Base-by-base conservation (phyloP, 1,140 invertebrate species). In the Eumaeus atala region DNA sequence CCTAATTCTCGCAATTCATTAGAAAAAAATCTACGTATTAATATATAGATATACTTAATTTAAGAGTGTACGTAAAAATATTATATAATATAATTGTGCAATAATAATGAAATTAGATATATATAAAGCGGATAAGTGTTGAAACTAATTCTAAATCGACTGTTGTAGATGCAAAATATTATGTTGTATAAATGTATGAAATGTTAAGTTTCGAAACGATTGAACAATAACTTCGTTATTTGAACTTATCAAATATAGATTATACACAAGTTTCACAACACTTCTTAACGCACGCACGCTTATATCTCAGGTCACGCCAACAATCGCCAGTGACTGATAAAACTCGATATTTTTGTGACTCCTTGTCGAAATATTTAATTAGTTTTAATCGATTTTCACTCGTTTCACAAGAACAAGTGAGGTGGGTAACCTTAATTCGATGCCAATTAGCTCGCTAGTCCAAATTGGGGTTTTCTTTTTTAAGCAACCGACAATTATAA, bases 381-480 rank as follows among this genome's bases (percentile, higher is more conserved):
- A 9, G 12, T 17, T 44, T 14, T 9, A 44, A 16, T 17, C 12
- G 17, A 44, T 44, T 44, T 16, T 44, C 14, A 44, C 8, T 8
- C 40, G 40, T 44, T 44, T 44, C 40, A 44, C 14, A 44, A 44
- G 40, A 44, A 14, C 38, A 14, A n/a, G n/a, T n/a, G n/a, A n/a
- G 38, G 14, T 17, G 40, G 14, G 40, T 9, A 37, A 37, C 14
- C 40, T 14, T 16, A 14, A 14, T 44, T 44, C 14, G n/a, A 40
- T 14, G 40, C 7, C 40, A 44, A 44, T 44, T 44, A 44, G 40
- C 40, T 6, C 1, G 40, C 40, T 44, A 44, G 16, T 16, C 40
- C 40, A 44, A 44, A 18, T 44, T 44, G 40, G 40, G 40, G 40
- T 44, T 44, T 44, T 44, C 40, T 18, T 18, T 44, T 28, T 44